phyloP scores from a whole-genome alignment of 2,888 invertebrate species.

The Strigamia maritima region DNA sequence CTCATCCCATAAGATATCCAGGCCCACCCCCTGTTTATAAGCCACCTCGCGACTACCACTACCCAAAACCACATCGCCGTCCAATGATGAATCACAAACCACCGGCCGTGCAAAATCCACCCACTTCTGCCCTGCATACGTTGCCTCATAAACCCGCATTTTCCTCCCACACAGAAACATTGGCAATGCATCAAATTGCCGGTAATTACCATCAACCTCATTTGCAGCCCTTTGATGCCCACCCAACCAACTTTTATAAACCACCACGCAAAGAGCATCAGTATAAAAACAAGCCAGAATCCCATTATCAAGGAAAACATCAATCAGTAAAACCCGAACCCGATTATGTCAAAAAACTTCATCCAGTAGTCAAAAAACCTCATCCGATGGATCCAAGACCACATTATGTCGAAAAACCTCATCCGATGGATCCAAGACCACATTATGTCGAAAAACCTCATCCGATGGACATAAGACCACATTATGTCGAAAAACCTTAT shows the following conservation, averaged over 20 bases:
- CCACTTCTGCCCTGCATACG: not conserved
- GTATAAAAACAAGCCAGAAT: not conserved
- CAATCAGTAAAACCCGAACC: no score
- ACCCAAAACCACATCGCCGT: not conserved
- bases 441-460: no score
- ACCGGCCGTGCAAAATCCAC: not conserved
- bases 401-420: not conserved
- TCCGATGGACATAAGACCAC: no score
- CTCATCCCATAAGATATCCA: not conserved
- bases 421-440: not conserved
- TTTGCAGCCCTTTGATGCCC: not conserved
- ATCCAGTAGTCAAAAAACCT: not conserved
- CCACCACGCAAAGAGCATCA: not conserved
- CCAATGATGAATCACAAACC: not conserved
- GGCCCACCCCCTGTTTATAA: not conserved
- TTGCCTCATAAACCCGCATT: not conserved
- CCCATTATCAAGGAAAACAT: no score
- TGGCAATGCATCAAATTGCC: not conserved
- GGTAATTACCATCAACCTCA: not conserved
- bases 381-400: not conserved
- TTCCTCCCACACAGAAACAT: not conserved
- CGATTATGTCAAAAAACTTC: no score
- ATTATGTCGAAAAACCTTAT: not conserved
- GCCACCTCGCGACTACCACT: not conserved
- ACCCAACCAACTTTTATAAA: not conserved